Conservation (phyloP, 2,113 vertebrate species). For the Dolichotis patagonum region DNA sequence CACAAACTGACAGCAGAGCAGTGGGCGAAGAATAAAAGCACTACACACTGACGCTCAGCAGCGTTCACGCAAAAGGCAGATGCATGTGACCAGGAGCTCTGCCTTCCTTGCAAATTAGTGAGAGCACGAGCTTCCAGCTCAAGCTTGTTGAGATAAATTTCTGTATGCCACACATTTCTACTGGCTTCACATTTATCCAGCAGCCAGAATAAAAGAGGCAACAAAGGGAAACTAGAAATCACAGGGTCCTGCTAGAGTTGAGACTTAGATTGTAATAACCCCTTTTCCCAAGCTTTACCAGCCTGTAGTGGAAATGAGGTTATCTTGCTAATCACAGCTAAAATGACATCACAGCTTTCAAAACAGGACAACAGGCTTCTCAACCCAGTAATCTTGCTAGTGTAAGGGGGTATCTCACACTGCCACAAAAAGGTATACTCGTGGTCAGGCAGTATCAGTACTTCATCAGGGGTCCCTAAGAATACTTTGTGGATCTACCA, state of each 20-base stretch:
- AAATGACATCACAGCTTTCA: neutral
- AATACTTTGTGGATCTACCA: neutral
- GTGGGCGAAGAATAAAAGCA: neutral
- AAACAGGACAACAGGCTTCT: neutral
- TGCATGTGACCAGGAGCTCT: neutral
- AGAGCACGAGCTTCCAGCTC: neutral
- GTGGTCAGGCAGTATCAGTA: neutral
- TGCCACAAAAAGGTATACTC: neutral
- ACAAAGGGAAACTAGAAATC: conserved; percentile 12
- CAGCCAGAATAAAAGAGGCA: conserved; percentile 5
- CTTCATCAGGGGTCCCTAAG: neutral
- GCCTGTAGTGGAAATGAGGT: neutral
- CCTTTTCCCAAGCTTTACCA: neutral
- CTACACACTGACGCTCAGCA: neutral
- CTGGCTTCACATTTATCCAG: neutral
- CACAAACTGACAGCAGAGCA: neutral
- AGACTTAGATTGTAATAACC: neutral
- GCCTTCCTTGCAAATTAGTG: neutral
- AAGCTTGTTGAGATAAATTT: neutral
- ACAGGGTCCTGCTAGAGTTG: neutral
- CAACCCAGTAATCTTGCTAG: neutral
- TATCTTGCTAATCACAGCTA: neutral
- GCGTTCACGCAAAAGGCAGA: neutral
- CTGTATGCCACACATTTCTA: neutral
- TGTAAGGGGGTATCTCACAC: neutral